phyloP scores from a whole-genome alignment of 2,113 vertebrate species.

The Ibidorhyncha struthersii region DNA sequence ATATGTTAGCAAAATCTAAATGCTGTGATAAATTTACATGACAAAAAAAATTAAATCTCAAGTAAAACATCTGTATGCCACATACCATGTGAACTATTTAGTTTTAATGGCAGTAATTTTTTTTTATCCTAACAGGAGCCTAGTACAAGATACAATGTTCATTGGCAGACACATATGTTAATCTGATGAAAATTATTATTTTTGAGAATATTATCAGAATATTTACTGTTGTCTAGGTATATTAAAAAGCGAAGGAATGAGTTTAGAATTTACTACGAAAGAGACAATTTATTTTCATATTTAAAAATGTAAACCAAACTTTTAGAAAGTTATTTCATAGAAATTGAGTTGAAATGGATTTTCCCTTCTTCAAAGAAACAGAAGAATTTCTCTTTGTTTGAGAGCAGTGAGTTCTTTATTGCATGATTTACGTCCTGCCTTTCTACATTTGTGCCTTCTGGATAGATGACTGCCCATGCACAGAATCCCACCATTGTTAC shows the following conservation, averaged over 20 bases:
- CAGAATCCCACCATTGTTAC: neutral
- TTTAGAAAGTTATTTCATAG: neutral
- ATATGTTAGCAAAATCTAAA: neutral
- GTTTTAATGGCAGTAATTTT: neutral
- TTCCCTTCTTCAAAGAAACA: neutral
- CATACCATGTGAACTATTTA: neutral
- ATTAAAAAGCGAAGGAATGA: neutral
- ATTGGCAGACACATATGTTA: neutral
- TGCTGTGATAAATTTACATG: neutral
- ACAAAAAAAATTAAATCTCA: neutral
- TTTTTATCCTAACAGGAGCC: neutral
- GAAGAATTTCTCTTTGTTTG: neutral
- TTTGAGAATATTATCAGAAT: neutral
- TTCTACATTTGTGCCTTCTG: neutral
- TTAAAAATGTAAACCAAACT: neutral
- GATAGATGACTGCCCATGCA: neutral
- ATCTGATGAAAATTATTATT: neutral
- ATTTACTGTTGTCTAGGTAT: neutral
- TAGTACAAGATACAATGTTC: neutral
- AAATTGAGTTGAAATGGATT: neutral
- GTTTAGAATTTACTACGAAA: neutral
- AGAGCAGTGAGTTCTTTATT: neutral
- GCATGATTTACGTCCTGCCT: neutral
- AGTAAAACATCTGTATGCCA: neutral
- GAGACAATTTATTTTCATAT: neutral